Conservation (phyloP, 2,113 vertebrate genomes). For the Peromyscus californicus region DNA sequence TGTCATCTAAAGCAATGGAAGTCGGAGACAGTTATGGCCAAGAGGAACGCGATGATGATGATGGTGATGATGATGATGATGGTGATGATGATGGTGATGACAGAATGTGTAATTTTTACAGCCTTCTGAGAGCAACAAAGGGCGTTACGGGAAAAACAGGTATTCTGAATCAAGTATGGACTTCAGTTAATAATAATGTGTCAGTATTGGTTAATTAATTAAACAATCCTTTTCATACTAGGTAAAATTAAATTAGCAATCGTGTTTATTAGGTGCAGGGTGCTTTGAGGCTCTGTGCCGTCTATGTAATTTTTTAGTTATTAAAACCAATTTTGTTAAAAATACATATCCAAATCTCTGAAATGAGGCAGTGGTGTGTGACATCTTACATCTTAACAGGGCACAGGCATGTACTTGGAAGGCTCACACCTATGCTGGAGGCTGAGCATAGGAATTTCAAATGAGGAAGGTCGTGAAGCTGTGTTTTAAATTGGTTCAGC, state of each 20-base stretch:
- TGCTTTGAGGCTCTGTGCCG: neutral
- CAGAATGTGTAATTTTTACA: neutral
- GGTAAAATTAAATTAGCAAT: neutral
- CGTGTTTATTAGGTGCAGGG: neutral
- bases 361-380: neutral
- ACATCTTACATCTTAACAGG: neutral
- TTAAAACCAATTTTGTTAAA: neutral
- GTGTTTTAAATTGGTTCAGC: neutral
- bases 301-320: neutral
- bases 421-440: neutral
- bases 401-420: neutral
- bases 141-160: neutral
- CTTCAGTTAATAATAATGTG: neutral
- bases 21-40: neutral
- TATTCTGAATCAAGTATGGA: neutral
- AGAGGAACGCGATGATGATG: neutral
- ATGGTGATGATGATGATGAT: rapidly evolving
- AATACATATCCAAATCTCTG: too few species aligned
- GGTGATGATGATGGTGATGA: too few species aligned
- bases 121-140: neutral
- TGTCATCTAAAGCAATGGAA: neutral
- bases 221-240: neutral
- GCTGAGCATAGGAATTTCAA: neutral
- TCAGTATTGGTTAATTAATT: neutral
- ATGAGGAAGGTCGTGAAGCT: neutral